These are phyloP conservation scores for Drosophila prolongata DNA, from an alignment of 2,888 invertebrate species.

Conservation along the genomic window DNA sequence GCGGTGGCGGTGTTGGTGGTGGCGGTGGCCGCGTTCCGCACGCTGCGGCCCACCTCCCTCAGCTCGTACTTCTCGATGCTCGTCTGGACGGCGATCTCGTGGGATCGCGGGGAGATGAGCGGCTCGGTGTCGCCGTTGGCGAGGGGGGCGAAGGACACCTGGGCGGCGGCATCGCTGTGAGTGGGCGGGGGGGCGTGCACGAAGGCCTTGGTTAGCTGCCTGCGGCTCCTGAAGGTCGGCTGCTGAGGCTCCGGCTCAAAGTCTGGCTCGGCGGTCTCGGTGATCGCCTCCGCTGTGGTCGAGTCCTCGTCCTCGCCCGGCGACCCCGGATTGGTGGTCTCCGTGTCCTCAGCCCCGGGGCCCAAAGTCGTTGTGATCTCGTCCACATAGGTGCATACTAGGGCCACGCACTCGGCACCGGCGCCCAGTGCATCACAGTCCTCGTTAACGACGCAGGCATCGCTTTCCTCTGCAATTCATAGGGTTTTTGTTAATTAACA, in stretches of 20 bases:
- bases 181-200: constrained; percentile 59
- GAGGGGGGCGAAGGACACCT: constrained; percentile 49
- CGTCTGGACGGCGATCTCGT: constrained; percentile 83
- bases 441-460: constrained; percentile 83
- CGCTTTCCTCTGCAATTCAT: constrained; percentile 72
- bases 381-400: constrained; percentile 72
- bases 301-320: constrained; percentile 24
- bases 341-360: constrained; percentile 11
- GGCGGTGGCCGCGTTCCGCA: constrained; percentile 76
- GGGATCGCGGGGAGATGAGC: constrained; percentile 54
- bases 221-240: constrained; percentile 14
- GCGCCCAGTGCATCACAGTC: constrained; percentile 82
- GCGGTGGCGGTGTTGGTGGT: constrained; percentile 72
- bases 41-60: constrained; percentile 65
- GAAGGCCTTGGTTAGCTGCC: constrained; percentile 52
- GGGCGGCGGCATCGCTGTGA: constrained; percentile 59
- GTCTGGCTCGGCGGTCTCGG: constrained; percentile 29
- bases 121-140: constrained; percentile 51
- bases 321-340: constrained; percentile 25
- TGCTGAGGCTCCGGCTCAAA: constrained; percentile 4
- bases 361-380: constrained; percentile 50
- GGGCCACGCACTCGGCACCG: constrained; percentile 74
- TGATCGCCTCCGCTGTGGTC: constrained; percentile 40
- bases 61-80: constrained; percentile 81
- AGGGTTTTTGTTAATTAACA: no score